Percentiles rank a stretch among this genome's conserved stretches.
Evolutionary conservation across 2,113 vertebrate genomes (phyloP).

Genomic region (Diglossa brunneiventris): DNA sequence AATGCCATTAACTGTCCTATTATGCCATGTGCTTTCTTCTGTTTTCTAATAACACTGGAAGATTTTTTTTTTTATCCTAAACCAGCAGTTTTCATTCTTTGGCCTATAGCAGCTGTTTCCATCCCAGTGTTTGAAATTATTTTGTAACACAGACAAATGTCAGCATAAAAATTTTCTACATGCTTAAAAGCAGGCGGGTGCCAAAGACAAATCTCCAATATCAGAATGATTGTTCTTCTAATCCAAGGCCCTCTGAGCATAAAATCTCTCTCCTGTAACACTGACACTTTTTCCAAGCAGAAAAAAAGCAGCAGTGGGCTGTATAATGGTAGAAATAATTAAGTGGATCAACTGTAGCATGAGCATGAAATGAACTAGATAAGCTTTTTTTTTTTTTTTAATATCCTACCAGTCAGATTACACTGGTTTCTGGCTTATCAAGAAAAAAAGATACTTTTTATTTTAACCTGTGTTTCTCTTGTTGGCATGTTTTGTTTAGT

Average conservation of each 20-base stretch:
- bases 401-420: not conserved
- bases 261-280: not conserved
- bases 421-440: not conserved
- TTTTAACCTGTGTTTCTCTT: not conserved
- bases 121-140: not conserved
- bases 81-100: not conserved
- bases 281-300: not conserved
- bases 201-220: not conserved
- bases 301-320: not conserved
- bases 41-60: not conserved
- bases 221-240: not conserved
- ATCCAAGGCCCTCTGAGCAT: not conserved
- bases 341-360: not conserved
- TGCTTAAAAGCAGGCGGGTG: not conserved
- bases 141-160: not conserved
- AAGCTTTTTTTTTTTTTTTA: not conserved
- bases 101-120: not conserved
- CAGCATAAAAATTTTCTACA: not conserved
- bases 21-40: not conserved
- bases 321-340: constrained; percentile 20
- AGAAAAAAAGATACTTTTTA: not conserved
- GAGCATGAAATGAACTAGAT: not conserved
- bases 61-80: not conserved
- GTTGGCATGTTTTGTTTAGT: not conserved
- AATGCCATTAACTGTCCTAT: not conserved